These are phyloP conservation scores for Neodiprion virginianus DNA, from an alignment of 1,140 invertebrate species.

Conservation along the genomic window DNA sequence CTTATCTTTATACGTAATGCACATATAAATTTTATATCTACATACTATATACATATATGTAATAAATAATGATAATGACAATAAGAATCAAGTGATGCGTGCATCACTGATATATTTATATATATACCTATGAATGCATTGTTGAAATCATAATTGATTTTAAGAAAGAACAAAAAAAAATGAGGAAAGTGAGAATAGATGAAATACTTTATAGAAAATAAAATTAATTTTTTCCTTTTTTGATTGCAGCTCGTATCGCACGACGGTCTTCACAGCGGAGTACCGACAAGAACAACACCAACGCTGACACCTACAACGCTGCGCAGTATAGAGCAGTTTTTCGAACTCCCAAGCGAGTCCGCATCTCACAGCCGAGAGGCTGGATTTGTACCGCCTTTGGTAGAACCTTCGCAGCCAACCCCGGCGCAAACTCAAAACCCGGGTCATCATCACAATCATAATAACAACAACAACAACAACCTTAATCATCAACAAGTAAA, in stretches of 20 bases:
- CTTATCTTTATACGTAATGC: too few relatives aligned
- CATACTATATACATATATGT: too few relatives aligned
- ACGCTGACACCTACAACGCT: conserved; percentile 93
- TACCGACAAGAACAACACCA: conserved; percentile 88
- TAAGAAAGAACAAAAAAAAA: conserved; percentile 9
- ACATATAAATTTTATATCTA: too few relatives aligned
- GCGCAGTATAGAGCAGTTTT: conserved; percentile 87
- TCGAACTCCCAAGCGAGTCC: conserved; percentile 70
- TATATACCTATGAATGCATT: too few relatives aligned
- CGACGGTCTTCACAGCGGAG: conserved; percentile 83
- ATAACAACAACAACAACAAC: not conserved
- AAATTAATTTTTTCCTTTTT: conserved; percentile 28
- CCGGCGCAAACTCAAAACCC: conserved; percentile 57
- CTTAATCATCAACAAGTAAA: conserved; percentile 27
- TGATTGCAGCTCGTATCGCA: conserved; percentile 78
- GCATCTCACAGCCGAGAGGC: conserved; percentile 83
- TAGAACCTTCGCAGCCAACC: conserved; percentile 64
- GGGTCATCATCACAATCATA: not conserved
- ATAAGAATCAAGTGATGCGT: too few relatives aligned
- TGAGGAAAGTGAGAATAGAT: too few relatives aligned
- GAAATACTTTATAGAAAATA: not conserved
- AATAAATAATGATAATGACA: too few relatives aligned
- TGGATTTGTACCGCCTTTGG: conserved; percentile 86
- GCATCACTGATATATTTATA: too few relatives aligned
- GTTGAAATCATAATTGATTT: not conserved